Percentiles rank a stretch among this genome's conserved stretches.
phyloP scores from a whole-genome alignment of 2,113 vertebrate genomes.

The Fregata magnificens region DNA sequence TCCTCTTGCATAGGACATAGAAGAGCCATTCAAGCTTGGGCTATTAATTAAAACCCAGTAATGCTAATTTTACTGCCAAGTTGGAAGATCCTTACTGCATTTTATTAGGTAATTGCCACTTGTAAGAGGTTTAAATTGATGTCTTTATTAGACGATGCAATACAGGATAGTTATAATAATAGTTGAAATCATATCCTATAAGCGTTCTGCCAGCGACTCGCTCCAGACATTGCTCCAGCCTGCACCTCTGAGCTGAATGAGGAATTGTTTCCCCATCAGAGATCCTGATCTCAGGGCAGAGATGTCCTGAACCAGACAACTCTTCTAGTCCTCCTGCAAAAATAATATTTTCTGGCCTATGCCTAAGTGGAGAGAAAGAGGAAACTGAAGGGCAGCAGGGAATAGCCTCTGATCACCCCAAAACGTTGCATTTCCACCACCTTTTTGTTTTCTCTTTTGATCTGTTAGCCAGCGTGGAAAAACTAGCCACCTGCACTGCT shows the following conservation, averaged over 20 bases:
- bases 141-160: slow-evolving; percentile 38
- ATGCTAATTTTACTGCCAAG: slow-evolving; percentile 62
- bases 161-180: slow-evolving; percentile 19
- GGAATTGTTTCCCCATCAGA: not conserved
- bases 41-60: slow-evolving; percentile 61
- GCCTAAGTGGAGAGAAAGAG: not conserved
- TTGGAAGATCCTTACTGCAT: slow-evolving; percentile 62
- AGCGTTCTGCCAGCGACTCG: not conserved
- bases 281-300: not conserved
- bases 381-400: not conserved
- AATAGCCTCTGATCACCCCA: not conserved
- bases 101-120: slow-evolving; percentile 68
- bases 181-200: slow-evolving; percentile 39
- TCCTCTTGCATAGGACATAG: not conserved
- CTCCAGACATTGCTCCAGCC: not conserved
- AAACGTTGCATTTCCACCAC: not conserved
- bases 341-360: not conserved
- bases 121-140: slow-evolving; percentile 55
- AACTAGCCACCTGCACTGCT: not conserved
- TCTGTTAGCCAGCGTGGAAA: not conserved
- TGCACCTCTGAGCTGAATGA: not conserved
- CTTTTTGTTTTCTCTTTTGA: not conserved
- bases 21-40: slow-evolving; percentile 23
- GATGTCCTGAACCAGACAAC: not conserved
- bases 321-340: not conserved